Base-by-base conservation (phyloP, 2,113 vertebrate genomes). In the Clupea harengus region DNA sequence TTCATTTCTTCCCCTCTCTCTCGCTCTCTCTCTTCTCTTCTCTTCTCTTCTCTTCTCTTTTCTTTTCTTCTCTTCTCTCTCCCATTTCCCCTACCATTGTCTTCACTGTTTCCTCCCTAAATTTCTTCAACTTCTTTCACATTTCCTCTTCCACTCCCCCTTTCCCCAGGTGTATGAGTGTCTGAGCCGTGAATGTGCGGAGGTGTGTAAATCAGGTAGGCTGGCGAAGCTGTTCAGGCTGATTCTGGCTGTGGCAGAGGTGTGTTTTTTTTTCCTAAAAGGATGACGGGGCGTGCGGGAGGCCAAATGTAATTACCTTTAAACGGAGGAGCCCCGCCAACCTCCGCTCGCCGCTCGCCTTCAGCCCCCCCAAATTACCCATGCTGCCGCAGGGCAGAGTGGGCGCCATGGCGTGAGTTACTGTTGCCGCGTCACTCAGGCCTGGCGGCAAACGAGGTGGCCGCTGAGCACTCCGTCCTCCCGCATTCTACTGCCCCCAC, bases 291-390 rank as follows among this genome's bases (percentile, higher is more conserved):
- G 22, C 22, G 60, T n/a, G 60, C 20, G 88, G 88, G 92, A 86
- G 92, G 92, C 93, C 91, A 93, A 93, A 94, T 92, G 93, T 93
- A 95, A 94, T 95, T 94, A 94, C 92, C 92, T 89, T 91, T 93
- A 93, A 94, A 95, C 93, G 93, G 90, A 89, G 92, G 92, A 93
- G 90, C 92, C 94, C 93, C 88, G 88, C 93, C 91, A 93, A 90
- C 92, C 93, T 92, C 91, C 84, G 91, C 89, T 39, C 39, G 39
- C 39, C 39, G 2, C 91, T 89, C 82, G 87, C 39, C 39, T 39
- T 39, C 39, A 39, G 39, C 88, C 87, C 90, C 89, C 89, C 46
- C 89, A 93, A 93, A 93, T 94, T 88, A 92, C 91, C 92, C 91
- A 90, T 90, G 90, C 88, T 91, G 87, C 54, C 87, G 86, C 82